Percentiles rank a stretch among this genome's conserved stretches.
phyloP scores from a whole-genome alignment of 2,797 vertebrate genomes.

The Macropus fuliginosus region DNA sequence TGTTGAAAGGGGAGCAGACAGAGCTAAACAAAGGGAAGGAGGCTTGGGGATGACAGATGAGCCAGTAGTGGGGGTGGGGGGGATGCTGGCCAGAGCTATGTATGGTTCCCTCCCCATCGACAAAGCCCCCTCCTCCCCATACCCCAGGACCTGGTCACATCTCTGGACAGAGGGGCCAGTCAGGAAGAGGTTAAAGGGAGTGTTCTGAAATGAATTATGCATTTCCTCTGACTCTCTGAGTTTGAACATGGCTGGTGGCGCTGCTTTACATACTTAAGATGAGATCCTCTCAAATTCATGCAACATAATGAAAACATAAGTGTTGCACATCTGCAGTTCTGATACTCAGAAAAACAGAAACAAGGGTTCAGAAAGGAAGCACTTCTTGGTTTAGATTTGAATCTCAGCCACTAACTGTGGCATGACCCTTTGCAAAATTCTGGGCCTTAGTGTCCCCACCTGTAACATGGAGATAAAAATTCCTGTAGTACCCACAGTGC shows the following conservation, averaged over 20 bases:
- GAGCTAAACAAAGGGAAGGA: background rate
- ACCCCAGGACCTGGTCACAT: background rate
- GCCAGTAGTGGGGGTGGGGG: background rate
- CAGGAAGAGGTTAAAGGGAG: background rate
- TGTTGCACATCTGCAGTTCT: background rate
- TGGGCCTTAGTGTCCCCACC: background rate
- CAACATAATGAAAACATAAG: background rate
- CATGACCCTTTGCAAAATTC: background rate
- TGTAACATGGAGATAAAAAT: background rate
- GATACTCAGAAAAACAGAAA: background rate
- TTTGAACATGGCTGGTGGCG: background rate
- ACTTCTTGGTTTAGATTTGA: background rate
- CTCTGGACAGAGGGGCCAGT: background rate
- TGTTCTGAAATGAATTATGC: background rate
- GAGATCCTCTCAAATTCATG: background rate
- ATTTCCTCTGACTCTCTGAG: background rate
- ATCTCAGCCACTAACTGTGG: background rate
- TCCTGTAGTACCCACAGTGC: background rate
- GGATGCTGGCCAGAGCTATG: background rate
- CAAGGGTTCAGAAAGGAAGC: background rate
- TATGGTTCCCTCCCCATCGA: background rate
- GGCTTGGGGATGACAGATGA: background rate
- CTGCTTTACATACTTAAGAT: background rate
- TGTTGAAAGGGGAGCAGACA: background rate
- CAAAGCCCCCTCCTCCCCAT: background rate